phyloP scores from a whole-genome alignment of 2,113 vertebrate genomes.

The Xyliphius kryptos region DNA sequence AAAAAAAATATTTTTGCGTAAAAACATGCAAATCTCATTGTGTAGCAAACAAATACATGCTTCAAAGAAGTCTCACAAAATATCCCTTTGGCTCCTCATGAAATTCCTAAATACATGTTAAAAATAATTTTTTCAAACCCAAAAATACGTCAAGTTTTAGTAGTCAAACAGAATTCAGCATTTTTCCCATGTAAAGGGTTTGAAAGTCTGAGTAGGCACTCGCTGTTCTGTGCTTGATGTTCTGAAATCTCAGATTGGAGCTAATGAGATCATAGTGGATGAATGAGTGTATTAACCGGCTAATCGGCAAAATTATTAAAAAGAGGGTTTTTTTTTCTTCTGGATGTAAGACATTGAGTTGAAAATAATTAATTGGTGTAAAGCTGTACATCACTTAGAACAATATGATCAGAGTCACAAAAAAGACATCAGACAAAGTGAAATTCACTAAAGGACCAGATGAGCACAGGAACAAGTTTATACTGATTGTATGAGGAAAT shows the following conservation, averaged over 20 bases:
- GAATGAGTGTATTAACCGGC: conserved; percentile 19
- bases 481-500: conserved; percentile 16
- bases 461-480: background rate
- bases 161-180: conserved; percentile 1
- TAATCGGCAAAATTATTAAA: conserved; percentile 26
- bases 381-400: conserved; percentile 10
- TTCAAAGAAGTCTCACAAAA: too few species aligned
- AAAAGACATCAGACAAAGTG: background rate
- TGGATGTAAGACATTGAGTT: conserved; percentile 4
- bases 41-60: too few species aligned
- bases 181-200: background rate
- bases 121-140: background rate
- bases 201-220: conserved; percentile 8
- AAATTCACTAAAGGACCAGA: conserved; percentile 4
- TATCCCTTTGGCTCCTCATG: too few species aligned
- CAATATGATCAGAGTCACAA: background rate
- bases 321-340: conserved; percentile 4
- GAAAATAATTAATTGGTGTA: conserved; percentile 9
- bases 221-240: conserved; percentile 5
- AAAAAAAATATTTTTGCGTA: background rate
- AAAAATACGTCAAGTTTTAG: background rate
- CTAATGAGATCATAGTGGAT: conserved; percentile 21
- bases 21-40: too few species aligned
- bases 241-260: conserved; percentile 12
- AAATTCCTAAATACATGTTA: too few species aligned